A percentile compares a stretch with the other conserved stretches of the same genome.
phyloP scores from a whole-genome alignment of 2,113 vertebrate genomes.

The Cairina moschata region DNA sequence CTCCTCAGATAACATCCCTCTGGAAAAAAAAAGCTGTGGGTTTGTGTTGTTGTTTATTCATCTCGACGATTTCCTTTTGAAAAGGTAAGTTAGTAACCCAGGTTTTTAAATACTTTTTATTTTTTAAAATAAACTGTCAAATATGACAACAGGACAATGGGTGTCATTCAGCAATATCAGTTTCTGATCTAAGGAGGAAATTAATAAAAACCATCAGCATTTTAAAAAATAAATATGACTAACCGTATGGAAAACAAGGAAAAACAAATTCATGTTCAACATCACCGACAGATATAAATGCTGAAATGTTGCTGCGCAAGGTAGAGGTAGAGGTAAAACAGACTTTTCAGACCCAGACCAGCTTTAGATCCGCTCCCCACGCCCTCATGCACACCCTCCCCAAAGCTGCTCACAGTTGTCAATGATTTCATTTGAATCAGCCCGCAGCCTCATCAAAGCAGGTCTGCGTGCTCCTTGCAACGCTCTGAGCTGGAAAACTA shows the following conservation, averaged over 20 bases:
- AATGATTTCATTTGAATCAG: neutral
- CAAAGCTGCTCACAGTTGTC: neutral
- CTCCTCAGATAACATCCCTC: neutral
- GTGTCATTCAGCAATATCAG: constrained; percentile 19
- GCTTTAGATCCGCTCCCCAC: neutral
- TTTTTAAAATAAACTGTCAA: constrained; percentile 54
- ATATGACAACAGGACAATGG: constrained; percentile 33
- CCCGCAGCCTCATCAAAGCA: neutral
- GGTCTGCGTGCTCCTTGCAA: neutral
- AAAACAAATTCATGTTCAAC: constrained; percentile 26
- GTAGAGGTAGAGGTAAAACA: constrained; percentile 60
- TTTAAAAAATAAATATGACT: constrained; percentile 64
- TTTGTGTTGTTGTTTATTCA: neutral
- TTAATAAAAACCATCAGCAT: constrained; percentile 44
- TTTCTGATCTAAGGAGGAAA: constrained; percentile 29
- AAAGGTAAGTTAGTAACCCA: neutral
- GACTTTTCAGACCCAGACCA: constrained; percentile 24
- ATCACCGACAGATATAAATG: constrained; percentile 27
- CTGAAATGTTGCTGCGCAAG: constrained; percentile 46
- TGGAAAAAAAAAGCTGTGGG: neutral
- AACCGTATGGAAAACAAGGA: neutral
- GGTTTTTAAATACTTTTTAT: constrained; percentile 59
- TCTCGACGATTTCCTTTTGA: neutral
- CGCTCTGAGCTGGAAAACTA: constrained; percentile 10
- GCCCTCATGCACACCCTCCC: neutral